phyloP scores from a whole-genome alignment of 2,113 vertebrate species.

The Stegostoma tigrinum region DNA sequence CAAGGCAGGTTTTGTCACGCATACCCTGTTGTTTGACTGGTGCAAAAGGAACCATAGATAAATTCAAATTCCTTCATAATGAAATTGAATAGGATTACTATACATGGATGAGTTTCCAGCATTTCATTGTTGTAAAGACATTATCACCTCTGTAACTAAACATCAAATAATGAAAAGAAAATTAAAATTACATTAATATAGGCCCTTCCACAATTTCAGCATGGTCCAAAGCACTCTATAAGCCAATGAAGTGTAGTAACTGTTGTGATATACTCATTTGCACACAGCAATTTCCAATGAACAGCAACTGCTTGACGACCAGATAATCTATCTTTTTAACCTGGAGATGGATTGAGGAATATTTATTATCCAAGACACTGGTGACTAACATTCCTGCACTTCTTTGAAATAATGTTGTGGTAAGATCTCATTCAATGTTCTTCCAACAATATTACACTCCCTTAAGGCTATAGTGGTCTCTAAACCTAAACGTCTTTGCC shows the following conservation, averaged over 20 bases:
- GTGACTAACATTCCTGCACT: not conserved
- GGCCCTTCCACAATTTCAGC: not conserved
- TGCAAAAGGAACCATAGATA: slow-evolving; percentile 16
- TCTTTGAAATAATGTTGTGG: not conserved
- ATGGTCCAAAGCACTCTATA: not conserved
- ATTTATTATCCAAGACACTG: not conserved
- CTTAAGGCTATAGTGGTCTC: no score
- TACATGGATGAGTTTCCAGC: not conserved
- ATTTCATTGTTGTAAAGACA: not conserved
- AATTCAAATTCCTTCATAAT: slow-evolving; percentile 19
- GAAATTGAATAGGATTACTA: slow-evolving; percentile 5
- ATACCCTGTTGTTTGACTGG: slow-evolving; percentile 6
- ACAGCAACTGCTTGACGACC: not conserved
- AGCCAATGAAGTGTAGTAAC: not conserved
- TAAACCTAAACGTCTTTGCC: no score
- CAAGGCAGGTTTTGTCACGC: slow-evolving; percentile 29
- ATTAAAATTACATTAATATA: not conserved
- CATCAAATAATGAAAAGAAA: not conserved
- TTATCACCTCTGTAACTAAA: not conserved
- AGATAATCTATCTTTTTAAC: not conserved
- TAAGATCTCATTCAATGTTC: no score
- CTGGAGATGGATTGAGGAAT: not conserved
- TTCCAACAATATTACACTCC: no score
- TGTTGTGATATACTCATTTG: not conserved
- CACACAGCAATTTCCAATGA: not conserved